Conservation (phyloP, 37 sponge, comb jelly and placozoan genomes). For the Cliona cf. orientalis region DNA sequence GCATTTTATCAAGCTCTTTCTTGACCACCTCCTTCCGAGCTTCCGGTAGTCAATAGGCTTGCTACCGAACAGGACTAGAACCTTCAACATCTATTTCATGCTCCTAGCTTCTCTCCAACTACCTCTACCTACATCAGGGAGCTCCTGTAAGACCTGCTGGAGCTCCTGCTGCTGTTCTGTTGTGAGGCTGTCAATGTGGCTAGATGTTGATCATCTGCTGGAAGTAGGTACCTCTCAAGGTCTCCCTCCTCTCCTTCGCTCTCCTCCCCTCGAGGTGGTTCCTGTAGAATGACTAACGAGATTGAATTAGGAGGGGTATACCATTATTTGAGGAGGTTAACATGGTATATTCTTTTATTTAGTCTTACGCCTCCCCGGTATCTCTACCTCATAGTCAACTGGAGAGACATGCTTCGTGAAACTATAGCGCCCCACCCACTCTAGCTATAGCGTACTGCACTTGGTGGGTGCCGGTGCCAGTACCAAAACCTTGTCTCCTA, state of each 20-base stretch:
- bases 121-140: neutral
- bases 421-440: neutral
- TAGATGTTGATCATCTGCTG: too few species aligned
- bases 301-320: neutral
- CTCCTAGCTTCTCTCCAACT: neutral
- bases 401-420: neutral
- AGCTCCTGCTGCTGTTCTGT: neutral
- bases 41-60: constrained; percentile 38
- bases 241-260: too few species aligned
- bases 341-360: neutral
- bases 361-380: neutral
- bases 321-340: neutral
- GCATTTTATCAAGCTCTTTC: constrained; percentile 41
- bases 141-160: neutral
- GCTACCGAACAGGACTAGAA: constrained; percentile 12
- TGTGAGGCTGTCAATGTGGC: neutral
- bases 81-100: neutral
- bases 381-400: neutral
- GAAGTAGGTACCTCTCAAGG: too few species aligned
- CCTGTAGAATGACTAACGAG: too few species aligned
- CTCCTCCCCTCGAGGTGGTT: too few species aligned
- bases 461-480: neutral
- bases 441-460: neutral
- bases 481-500: neutral
- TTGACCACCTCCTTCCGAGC: constrained; percentile 18